phyloP scores from a whole-genome alignment of 2,113 vertebrate species.

The Myrmophylax atrothorax region DNA sequence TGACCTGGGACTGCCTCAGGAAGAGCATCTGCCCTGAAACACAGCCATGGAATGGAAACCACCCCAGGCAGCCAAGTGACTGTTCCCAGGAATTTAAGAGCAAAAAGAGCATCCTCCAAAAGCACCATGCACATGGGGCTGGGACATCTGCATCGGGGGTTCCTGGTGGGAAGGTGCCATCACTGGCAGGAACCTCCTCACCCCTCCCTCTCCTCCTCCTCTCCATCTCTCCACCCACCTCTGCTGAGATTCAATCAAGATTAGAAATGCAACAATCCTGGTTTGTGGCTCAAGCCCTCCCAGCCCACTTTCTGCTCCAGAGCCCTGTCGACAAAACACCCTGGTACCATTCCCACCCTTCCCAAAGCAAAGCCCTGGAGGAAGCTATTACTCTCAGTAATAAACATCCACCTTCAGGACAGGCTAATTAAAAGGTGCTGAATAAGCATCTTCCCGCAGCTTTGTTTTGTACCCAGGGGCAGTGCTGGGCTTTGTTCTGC shows the following conservation, averaged over 20 bases:
- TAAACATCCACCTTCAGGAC: not conserved
- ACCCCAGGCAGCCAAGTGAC: not conserved
- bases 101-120: no score
- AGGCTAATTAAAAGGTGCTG: constrained; percentile 1
- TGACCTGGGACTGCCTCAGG: rapidly evolving
- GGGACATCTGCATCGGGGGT: not conserved
- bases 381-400: not conserved
- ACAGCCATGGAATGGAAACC: not conserved
- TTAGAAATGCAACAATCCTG: rapidly evolving
- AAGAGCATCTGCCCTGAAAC: not conserved
- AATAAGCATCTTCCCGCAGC: not conserved
- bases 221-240: not conserved
- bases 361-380: not conserved
- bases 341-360: not conserved
- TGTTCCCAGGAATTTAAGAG: not conserved
- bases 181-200: not conserved
- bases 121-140: not conserved
- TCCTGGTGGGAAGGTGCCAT: not conserved
- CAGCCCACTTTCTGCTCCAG: not conserved
- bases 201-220: not conserved
- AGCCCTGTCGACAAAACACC: not conserved
- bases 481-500: not conserved
- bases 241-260: rapidly evolving
- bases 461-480: not conserved
- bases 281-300: not conserved